A percentile compares a stretch with the other conserved stretches of the same genome.
These are phyloP conservation scores for Oxygymnocypris stewartii DNA, from an alignment of 2,113 vertebrate genomes.

Conservation along the genomic window DNA sequence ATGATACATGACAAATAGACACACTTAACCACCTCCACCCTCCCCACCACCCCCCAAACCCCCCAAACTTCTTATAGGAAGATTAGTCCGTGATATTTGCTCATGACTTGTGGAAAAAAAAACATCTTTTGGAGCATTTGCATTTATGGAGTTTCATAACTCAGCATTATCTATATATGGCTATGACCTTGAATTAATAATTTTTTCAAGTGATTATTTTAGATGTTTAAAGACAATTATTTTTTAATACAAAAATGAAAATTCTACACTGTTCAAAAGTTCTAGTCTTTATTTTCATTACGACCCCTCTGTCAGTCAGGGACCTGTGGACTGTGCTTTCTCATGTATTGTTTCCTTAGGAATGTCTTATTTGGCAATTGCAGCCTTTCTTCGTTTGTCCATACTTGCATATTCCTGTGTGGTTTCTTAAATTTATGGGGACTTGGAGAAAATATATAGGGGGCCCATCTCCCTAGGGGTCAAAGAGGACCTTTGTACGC, in stretches of 20 bases:
- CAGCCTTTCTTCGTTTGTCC: conserved; percentile 1
- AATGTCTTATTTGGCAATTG: conserved; percentile 33
- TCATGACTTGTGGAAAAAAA: conserved; percentile 29
- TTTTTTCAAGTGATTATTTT: conserved; percentile 32
- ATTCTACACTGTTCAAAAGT: conserved; percentile 44
- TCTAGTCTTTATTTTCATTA: conserved; percentile 29
- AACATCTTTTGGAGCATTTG: conserved; percentile 33
- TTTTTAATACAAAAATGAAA: conserved; percentile 52
- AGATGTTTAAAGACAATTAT: conserved; percentile 37
- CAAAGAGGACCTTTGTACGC: neutral
- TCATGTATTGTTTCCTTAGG: conserved; percentile 2
- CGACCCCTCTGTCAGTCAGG: neutral
- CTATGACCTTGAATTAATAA: conserved; percentile 33
- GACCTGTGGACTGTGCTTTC: conserved; percentile 52
- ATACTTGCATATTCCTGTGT: conserved; percentile 40
- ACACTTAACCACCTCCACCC: conserved; percentile 22
- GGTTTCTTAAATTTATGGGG: neutral
- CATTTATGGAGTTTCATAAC: conserved; percentile 42
- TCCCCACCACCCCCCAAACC: neutral
- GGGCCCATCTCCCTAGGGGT: neutral
- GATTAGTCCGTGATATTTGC: conserved; percentile 45
- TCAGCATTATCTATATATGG: conserved; percentile 49
- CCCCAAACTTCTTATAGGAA: conserved; percentile 43
- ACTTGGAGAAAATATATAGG: neutral
- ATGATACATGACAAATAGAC: conserved; percentile 40